Conservation (phyloP, 2,888 invertebrate species). For the Pristionchus fissidentatus region DNA sequence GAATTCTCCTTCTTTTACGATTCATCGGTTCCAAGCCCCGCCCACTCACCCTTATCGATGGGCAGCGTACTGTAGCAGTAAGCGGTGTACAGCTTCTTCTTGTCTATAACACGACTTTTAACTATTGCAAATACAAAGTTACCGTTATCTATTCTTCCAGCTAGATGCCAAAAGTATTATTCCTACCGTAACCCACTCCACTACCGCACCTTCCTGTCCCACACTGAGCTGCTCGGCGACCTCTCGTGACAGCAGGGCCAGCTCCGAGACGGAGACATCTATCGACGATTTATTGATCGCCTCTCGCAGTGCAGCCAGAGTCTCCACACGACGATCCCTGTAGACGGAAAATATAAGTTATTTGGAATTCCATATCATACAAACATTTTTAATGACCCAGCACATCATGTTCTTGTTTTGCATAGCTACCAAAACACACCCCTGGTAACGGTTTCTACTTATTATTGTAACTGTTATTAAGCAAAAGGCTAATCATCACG, state of each 20-base stretch:
- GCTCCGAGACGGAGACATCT: slow-evolving; percentile 34
- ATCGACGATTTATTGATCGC: slow-evolving; percentile 30
- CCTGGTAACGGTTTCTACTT: no score
- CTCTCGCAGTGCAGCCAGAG: slow-evolving; percentile 10
- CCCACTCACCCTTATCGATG: slow-evolving; percentile 54
- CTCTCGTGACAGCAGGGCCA: slow-evolving; percentile 53
- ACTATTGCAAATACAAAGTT: not conserved
- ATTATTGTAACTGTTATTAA: no score
- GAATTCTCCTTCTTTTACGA: no score
- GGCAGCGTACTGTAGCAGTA: slow-evolving; percentile 70
- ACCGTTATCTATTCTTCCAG: not conserved
- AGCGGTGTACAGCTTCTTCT: slow-evolving; percentile 71
- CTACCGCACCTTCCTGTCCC: slow-evolving; percentile 68
- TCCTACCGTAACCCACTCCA: not conserved
- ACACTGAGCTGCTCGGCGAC: slow-evolving; percentile 63
- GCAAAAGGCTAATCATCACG: no score
- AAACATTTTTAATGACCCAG: no score
- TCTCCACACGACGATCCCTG: slow-evolving; percentile 32
- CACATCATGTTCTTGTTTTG: no score
- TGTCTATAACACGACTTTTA: slow-evolving; percentile 66
- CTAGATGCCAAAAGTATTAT: not conserved
- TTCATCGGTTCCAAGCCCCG: no score
- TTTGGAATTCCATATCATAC: not conserved
- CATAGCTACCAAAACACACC: no score
- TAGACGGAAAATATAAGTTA: not conserved